Base-by-base conservation (phyloP, 2,888 invertebrate genomes). In the Hydrotaea diabolus region DNA sequence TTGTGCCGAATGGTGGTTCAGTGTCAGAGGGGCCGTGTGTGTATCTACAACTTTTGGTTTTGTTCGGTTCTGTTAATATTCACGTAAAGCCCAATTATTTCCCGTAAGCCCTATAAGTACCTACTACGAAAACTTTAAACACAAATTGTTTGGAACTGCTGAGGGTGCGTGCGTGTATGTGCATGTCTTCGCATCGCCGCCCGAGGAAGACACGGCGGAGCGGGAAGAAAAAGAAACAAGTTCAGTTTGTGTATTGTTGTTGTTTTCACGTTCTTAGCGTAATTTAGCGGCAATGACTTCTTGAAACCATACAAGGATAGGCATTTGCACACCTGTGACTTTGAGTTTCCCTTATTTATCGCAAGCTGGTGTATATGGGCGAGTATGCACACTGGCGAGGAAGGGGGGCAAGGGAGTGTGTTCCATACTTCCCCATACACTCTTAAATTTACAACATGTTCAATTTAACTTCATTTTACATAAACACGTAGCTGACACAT, bases 281-380 rank as follows among this genome's bases (percentile, higher is more conserved):
- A 81, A 69, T 81, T 79, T 81, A 74, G 78, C 78, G 83, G 78
- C 84, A 84, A 79, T 84, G 81, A 84, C 84, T 84, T 79, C 69
- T 79, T 79, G 78, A 84, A 84, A 81, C 81, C 78, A 62, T 84
- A 81, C 81, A 81, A 78, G 78, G 78, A 76, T 81, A 76, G 46
- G 21, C 39, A 46, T 46, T 69, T 46, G 81, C 64, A 81, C 84
- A 84, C 84, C 84, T 84, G 84, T 81, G 83, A 80, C 80, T 75
- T 75, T 21, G 46, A 39, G 69, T 69, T 69, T 46, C 46, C 46
- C 59, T 23, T 55, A 21, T 53, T 53, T 46, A 7, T 7, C 46
- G 46, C 3, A 15, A 3, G 46, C n/a, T n/a, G 5, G 57, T 23
- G 21, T 23, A 17, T 57, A 13, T 21, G 23, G 1, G 57, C 59